Base-by-base conservation (phyloP, 2,797 vertebrate species). In the Mastacembelus armatus region DNA sequence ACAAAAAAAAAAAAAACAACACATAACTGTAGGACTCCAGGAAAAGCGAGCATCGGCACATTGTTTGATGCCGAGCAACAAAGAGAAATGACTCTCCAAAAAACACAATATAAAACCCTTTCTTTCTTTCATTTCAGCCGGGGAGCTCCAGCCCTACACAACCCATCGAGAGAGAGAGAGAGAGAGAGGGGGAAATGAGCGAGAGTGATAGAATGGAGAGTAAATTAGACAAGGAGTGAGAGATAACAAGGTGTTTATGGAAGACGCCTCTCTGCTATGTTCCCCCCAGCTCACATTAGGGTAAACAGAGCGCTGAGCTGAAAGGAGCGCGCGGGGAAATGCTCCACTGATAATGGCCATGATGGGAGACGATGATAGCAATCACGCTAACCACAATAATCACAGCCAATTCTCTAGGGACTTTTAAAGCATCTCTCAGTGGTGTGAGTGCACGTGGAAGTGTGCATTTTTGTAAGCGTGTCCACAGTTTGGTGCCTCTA, bases 231-330 rank as follows among this genome's bases (percentile, higher is more conserved):
- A 86, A 82, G 75, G 78, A 88, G 77, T 68, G 85, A 80, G 82
- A 83, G 88, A 91, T 92, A 92, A 92, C 88, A 87, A 90, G 88
- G 87, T 90, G 87, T 91, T 92, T 89, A 90, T 89, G 80, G 82
- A 90, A 79, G 88, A 78, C 44, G 72, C 73, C 62, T 74, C 75
- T 69, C 73, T 51, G 63, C 74, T 68, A 83, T 77, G 74, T 81
- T 54, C 81, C 86, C 86, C 77, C 77, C 49, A 64, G 83, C 86
- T 80, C 86, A 77, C 88, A 89, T 91, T 90, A 88, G 85, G 79
- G 88, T 88, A 91, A 92, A 90, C 86, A 89, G 82, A 83, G 79
- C 40, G 55, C 70, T 66, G 84, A 77, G 84, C 84, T 83, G 84
- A 85, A 84, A 81, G 74, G 71, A 85, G 77, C 68, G 40, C 69